phyloP scores from a whole-genome alignment of 2,797 vertebrate genomes.

The Oryzias sinensis region DNA sequence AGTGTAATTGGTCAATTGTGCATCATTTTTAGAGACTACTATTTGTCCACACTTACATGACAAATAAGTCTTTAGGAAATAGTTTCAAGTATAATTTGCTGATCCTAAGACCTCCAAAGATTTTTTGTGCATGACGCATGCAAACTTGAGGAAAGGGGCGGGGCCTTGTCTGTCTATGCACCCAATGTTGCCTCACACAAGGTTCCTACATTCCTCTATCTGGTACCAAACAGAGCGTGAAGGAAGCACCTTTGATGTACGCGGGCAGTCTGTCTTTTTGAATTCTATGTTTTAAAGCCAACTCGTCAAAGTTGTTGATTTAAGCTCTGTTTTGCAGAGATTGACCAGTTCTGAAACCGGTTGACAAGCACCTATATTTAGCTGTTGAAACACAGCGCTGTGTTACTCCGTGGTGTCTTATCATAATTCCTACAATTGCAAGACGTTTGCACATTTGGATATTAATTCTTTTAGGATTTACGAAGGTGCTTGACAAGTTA shows the following conservation, averaged over 20 bases:
- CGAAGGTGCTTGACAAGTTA: not conserved
- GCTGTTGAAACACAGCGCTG: slow-evolving; percentile 69
- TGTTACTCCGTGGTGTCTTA: slow-evolving; percentile 63
- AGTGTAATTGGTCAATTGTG: slow-evolving; percentile 16
- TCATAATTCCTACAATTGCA: slow-evolving; percentile 23
- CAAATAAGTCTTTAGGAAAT: not conserved
- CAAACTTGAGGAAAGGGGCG: slow-evolving; percentile 30
- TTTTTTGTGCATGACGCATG: slow-evolving; percentile 2
- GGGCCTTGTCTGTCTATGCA: slow-evolving; percentile 39
- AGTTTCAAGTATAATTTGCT: not conserved
- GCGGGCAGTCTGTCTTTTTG: slow-evolving; percentile 53
- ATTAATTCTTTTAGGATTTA: too few species aligned
- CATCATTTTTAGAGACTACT: slow-evolving; percentile 3
- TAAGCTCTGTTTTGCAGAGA: slow-evolving; percentile 60
- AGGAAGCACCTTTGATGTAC: slow-evolving; percentile 75
- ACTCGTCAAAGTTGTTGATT: slow-evolving; percentile 78
- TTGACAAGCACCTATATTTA: slow-evolving; percentile 75
- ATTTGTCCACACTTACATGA: not conserved
- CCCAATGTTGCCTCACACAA: slow-evolving; percentile 62
- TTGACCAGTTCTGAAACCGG: slow-evolving; percentile 60
- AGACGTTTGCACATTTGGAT: slow-evolving; percentile 15
- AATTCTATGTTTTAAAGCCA: slow-evolving; percentile 66
- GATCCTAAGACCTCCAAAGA: not conserved
- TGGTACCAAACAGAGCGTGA: slow-evolving; percentile 69
- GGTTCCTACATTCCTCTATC: slow-evolving; percentile 69